Conservation (phyloP, 2,113 vertebrate genomes). For the Turnix velox region DNA sequence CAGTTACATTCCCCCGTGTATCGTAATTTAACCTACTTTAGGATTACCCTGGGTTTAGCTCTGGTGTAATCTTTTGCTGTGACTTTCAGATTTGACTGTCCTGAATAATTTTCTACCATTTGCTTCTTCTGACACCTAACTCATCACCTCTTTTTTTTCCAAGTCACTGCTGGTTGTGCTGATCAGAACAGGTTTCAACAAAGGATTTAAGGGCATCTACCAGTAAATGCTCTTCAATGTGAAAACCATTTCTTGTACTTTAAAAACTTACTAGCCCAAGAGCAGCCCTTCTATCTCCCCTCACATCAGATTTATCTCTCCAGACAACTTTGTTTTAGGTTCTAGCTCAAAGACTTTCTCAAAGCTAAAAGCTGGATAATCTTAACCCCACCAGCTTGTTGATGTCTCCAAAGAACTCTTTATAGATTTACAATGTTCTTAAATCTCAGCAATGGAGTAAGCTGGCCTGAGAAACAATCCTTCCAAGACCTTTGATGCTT, state of each 20-base stretch:
- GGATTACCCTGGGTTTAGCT: not conserved
- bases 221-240: not conserved
- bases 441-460: not conserved
- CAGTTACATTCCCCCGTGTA: not conserved
- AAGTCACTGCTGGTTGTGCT: not conserved
- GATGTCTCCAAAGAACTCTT: slow-evolving; percentile 14
- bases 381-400: not conserved
- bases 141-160: not conserved
- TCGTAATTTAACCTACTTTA: not conserved
- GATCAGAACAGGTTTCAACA: not conserved
- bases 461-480: slow-evolving; percentile 16
- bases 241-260: not conserved
- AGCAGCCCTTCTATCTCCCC: not conserved
- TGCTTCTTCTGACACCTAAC: not conserved
- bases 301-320: not conserved
- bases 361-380: slow-evolving; percentile 9
- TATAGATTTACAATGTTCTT: slow-evolving; percentile 1
- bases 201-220: not conserved
- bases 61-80: not conserved
- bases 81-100: slow-evolving; percentile 6
- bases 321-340: not conserved
- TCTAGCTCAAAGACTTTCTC: not conserved
- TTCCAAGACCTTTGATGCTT: not conserved
- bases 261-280: not conserved
- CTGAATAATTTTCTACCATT: slow-evolving; percentile 10